Evolutionary conservation across 2,797 vertebrate genomes (phyloP).

Genomic region (Picus viridis): DNA sequence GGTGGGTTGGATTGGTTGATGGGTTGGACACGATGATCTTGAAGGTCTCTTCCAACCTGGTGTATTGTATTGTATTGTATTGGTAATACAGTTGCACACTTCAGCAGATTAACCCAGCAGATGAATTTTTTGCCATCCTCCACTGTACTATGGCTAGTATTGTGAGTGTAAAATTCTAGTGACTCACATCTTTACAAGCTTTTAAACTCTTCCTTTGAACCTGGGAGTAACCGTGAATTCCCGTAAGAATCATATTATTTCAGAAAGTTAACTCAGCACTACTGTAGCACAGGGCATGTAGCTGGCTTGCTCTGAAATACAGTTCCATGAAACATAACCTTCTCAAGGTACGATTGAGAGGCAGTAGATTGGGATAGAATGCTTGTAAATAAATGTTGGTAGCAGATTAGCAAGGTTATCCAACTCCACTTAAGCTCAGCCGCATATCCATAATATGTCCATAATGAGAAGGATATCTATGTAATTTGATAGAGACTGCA

Average conservation of each 20-base stretch:
- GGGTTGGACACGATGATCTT: too few species aligned
- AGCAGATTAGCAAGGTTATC: background rate
- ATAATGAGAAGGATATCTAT: constrained; percentile 2
- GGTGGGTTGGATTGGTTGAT: too few species aligned
- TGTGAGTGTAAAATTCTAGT: background rate
- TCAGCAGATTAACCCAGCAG: background rate
- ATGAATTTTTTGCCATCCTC: background rate
- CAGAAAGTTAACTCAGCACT: background rate
- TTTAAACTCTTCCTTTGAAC: constrained; percentile 4
- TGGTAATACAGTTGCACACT: accelerated
- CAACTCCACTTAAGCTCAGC: background rate
- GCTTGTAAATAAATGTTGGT: background rate
- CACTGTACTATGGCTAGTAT: background rate
- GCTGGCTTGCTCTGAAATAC: background rate
- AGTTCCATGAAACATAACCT: background rate
- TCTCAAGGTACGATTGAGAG: background rate
- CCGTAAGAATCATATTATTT: background rate
- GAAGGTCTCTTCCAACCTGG: too few species aligned
- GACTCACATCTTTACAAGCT: background rate
- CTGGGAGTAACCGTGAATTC: background rate
- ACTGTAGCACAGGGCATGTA: background rate
- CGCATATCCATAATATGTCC: background rate
- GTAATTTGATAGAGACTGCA: background rate
- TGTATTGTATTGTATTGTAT: too few species aligned
- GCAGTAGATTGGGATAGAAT: background rate